Evolutionary conservation across 2,113 vertebrate species (phyloP).

Genomic region (Marcusenius ussheri): DNA sequence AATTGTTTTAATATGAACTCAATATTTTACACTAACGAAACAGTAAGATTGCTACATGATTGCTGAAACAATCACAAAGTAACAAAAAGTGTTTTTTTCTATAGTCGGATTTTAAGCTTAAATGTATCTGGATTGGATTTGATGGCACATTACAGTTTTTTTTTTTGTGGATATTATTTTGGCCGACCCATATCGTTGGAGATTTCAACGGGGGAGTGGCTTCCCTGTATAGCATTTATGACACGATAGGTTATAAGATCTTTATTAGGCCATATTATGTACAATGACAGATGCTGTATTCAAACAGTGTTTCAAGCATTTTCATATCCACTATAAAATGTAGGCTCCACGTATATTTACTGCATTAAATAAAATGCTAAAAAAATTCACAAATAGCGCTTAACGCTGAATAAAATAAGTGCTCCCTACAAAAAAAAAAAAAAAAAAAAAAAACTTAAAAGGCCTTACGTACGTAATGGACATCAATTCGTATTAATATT

Average conservation of each 20-base stretch:
- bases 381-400: not conserved
- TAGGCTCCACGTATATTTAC: not conserved
- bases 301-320: not conserved
- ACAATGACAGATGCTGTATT: not conserved
- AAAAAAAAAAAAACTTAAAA: no score
- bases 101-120: conserved; percentile 77
- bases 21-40: not conserved
- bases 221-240: not conserved
- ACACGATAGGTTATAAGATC: not conserved
- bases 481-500: not conserved
- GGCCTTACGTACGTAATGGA: not conserved
- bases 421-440: not conserved
- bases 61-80: not conserved
- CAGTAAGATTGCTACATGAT: not conserved
- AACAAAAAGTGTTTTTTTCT: not conserved
- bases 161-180: conserved; percentile 83
- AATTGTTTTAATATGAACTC: not conserved
- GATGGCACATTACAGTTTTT: conserved; percentile 77
- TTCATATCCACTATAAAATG: not conserved
- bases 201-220: no score
- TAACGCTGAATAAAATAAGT: not conserved
- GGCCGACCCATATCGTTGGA: conserved; percentile 80
- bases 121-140: conserved; percentile 78
- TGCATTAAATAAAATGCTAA: not conserved
- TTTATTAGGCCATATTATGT: not conserved